These are phyloP conservation scores for Adineta ricciae DNA, from an alignment of 2,888 invertebrate species.

Conservation along the genomic window DNA sequence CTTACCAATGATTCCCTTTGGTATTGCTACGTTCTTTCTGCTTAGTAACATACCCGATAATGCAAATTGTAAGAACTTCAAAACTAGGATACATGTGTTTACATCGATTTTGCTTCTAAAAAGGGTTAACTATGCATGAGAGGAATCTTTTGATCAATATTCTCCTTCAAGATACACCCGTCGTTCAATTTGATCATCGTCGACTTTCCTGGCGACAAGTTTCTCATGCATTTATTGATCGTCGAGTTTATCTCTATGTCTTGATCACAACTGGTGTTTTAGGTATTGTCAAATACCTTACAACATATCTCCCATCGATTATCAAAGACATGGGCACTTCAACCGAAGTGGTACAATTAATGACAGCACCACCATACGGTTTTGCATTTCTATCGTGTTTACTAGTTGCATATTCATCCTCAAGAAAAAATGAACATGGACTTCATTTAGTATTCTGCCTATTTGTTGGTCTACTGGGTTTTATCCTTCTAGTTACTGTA, in stretches of 20 bases:
- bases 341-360: neutral
- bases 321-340: neutral
- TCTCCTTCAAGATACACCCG: neutral
- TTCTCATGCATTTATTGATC: neutral
- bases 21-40: neutral
- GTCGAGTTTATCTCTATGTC: neutral
- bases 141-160: neutral
- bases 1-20: neutral
- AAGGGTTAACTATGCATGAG: neutral
- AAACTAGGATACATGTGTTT: neutral
- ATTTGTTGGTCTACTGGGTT: neutral
- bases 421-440: neutral
- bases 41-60: neutral
- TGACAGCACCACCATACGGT: neutral
- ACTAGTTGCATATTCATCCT: neutral
- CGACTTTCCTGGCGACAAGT: neutral
- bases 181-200: neutral
- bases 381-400: neutral
- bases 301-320: neutral
- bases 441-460: neutral
- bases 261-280: neutral
- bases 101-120: neutral
- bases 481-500: neutral
- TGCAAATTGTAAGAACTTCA: neutral
- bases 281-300: neutral